Conservation (phyloP, 2,888 invertebrate genomes). For the Plebejus melissa region DNA sequence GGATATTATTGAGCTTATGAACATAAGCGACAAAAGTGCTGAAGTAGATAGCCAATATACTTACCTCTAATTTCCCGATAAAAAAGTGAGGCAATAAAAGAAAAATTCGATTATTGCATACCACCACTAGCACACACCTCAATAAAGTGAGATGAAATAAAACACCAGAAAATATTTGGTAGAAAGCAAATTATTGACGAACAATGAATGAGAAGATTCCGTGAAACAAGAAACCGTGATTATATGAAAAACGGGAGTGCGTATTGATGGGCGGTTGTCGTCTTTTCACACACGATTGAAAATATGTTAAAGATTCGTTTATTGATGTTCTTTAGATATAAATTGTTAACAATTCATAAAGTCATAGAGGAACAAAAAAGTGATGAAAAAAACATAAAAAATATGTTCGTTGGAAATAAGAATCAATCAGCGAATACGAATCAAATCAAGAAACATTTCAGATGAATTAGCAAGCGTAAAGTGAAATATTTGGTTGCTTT, state of each 20-base stretch:
- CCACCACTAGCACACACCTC: not conserved
- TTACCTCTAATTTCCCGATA: not conserved
- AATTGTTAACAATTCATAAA: not conserved
- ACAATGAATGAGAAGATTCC: not conserved
- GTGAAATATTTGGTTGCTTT: not conserved
- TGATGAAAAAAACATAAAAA: no score
- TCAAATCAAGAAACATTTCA: no score
- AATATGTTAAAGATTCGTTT: not conserved
- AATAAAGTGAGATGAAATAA: not conserved
- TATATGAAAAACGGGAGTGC: not conserved
- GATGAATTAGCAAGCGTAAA: no score
- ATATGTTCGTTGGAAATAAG: no score
- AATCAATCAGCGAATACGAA: no score
- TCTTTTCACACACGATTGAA: not conserved
- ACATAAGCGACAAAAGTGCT: not conserved
- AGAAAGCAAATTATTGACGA: not conserved
- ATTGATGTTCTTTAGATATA: not conserved
- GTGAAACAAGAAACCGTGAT: not conserved
- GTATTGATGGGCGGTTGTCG: not conserved
- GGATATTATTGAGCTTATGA: slow-evolving; percentile 2
- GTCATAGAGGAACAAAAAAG: not conserved
- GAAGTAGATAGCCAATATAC: not conserved
- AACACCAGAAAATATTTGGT: not conserved
- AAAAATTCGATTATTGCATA: not conserved
- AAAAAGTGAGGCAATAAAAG: not conserved